Percentiles rank a stretch among this genome's conserved stretches.
These are phyloP conservation scores for Macrophya alboannulata DNA, from an alignment of 2,888 invertebrate genomes.

Conservation along the genomic window DNA sequence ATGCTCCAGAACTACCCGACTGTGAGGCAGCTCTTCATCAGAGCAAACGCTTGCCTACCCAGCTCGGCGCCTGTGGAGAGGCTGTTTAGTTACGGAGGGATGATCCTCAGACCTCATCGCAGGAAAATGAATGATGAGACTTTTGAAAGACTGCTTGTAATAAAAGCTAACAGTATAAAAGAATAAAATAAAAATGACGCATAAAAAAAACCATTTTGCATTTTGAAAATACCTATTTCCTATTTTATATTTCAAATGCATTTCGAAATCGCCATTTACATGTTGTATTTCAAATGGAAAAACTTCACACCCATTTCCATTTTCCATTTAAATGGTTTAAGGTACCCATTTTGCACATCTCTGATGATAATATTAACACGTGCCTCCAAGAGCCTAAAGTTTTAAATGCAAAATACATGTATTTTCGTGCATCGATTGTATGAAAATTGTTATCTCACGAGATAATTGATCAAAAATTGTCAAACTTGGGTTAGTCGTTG, in stretches of 20 bases:
- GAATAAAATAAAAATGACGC: not conserved
- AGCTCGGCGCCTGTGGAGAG: conserved; percentile 62
- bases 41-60: conserved; percentile 61
- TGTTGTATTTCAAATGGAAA: conserved; percentile 4
- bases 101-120: conserved; percentile 16
- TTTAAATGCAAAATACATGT: no score
- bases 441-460: no score
- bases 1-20: conserved; percentile 48
- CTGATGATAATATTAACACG: no score
- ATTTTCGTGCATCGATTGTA: no score
- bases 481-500: no score
- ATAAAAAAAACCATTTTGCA: conserved; percentile 4
- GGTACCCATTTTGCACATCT: no score
- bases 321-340: no score
- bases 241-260: conserved; percentile 16
- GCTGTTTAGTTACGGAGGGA: conserved; percentile 59
- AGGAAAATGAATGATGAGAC: not conserved
- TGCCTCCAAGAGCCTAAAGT: no score
- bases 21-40: conserved; percentile 61
- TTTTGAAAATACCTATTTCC: conserved; percentile 32
- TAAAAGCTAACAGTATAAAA: not conserved
- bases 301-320: no score
- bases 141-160: not conserved
- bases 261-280: not conserved
- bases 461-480: no score